Conservation (phyloP, 1,140 invertebrate genomes). For the Drosophila biarmipes region DNA sequence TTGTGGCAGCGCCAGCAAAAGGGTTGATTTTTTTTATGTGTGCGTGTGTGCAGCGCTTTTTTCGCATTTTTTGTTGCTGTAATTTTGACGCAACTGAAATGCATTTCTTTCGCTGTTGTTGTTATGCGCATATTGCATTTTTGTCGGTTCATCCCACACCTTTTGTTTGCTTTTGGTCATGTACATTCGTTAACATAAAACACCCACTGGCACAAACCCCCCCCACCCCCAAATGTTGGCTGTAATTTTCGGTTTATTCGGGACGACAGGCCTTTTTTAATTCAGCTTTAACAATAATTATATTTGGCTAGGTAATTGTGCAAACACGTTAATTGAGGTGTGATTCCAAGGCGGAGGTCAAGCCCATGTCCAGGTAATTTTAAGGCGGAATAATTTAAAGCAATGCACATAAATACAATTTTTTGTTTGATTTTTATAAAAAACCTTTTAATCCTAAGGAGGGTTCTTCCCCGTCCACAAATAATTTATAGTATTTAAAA, state of each 20-base stretch:
- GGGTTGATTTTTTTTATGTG: conserved; percentile 72
- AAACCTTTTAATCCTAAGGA: too few relatives aligned
- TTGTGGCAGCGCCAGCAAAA: conserved; percentile 71
- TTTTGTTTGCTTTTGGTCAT: conserved; percentile 45
- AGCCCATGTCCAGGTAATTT: conserved; percentile 4
- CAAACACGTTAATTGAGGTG: conserved; percentile 35
- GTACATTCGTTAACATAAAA: conserved; percentile 27
- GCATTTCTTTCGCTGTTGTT: conserved; percentile 51
- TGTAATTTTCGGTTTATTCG: conserved; percentile 39
- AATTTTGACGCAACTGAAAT: conserved; percentile 75
- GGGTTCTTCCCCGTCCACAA: too few relatives aligned
- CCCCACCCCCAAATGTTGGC: conserved; percentile 5
- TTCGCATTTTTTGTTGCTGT: conserved; percentile 40
- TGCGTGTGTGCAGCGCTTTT: conserved; percentile 32
- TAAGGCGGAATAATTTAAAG: neutral
- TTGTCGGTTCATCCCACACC: conserved; percentile 78
- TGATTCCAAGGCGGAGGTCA: conserved; percentile 30
- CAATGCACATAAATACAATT: neutral
- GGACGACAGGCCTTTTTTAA: conserved; percentile 1
- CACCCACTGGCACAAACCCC: neutral
- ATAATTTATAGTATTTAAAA: too few relatives aligned
- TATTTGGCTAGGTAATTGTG: conserved; percentile 46
- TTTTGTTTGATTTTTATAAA: too few relatives aligned
- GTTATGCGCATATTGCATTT: conserved; percentile 75
- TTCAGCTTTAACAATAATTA: conserved; percentile 35